A percentile compares a stretch with the other conserved stretches of the same genome.
These are phyloP conservation scores for Ormyrus thymus DNA, from an alignment of 2,888 invertebrate species.

Conservation along the genomic window DNA sequence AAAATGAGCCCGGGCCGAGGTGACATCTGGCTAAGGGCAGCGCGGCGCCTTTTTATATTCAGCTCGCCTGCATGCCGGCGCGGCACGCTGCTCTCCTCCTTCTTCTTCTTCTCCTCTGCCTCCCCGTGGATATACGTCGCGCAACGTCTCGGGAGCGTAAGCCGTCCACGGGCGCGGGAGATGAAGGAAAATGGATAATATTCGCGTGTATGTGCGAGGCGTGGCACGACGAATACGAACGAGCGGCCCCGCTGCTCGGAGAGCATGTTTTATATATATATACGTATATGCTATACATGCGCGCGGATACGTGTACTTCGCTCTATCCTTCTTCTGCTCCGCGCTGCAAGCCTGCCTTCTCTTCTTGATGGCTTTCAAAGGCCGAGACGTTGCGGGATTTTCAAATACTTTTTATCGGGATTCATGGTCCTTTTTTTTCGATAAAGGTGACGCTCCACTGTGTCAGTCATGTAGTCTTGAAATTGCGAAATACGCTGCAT, in stretches of 20 bases:
- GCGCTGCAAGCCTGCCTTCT: conserved; percentile 11
- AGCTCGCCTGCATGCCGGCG: conserved; percentile 59
- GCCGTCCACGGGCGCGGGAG: conserved; percentile 56
- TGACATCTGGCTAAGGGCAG: conserved; percentile 62
- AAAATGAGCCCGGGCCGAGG: conserved; percentile 57
- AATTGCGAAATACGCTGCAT: conserved; percentile 26
- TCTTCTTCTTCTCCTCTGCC: conserved; percentile 50
- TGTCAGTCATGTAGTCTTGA: conserved; percentile 30
- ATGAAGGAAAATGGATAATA: conserved; percentile 63
- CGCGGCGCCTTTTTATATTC: conserved; percentile 63
- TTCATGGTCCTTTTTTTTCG: conserved; percentile 52
- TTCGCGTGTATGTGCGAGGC: conserved; percentile 61
- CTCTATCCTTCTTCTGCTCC: conserved; percentile 7
- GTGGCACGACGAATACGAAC: conserved; percentile 61
- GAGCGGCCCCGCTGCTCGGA: conserved; percentile 48
- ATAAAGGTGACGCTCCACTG: conserved; percentile 22
- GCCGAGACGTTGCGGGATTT: conserved; percentile 52
- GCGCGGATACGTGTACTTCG: background rate
- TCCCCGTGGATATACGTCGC: background rate
- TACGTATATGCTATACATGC: too few relatives aligned
- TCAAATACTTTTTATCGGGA: conserved; percentile 53
- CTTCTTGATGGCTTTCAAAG: conserved; percentile 55
- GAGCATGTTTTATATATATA: background rate
- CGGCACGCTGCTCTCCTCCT: conserved; percentile 35
- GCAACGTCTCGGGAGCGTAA: conserved; percentile 58